Base-by-base conservation (phyloP, 2,888 invertebrate species). In the Scaptomyza cyrtandrae region DNA sequence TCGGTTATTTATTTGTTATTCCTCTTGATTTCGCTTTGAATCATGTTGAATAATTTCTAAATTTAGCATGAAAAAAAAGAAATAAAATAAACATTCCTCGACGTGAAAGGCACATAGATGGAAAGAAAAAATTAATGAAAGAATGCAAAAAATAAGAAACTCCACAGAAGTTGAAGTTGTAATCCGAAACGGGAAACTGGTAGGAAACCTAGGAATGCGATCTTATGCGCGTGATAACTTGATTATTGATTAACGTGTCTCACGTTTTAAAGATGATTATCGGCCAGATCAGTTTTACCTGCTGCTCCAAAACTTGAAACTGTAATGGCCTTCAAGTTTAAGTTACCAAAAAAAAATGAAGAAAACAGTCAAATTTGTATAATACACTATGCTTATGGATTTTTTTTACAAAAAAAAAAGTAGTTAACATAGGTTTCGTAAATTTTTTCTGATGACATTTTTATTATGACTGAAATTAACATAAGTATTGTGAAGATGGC, bases 1-100 rank as follows among this genome's bases (percentile, higher is more conserved):
- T 77, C 50, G 57, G 54, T 59, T 70, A 60, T 69, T 69, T 66
- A 35, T 69, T 63, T 54, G 49, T 53, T 62, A 50, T 37, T 63
- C 50, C 43, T 53, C 56, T 74, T 66, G 59, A 62, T 71, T 69
- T 63, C 63, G 69, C 66, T 65, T 68, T 57, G 69, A 48, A 76
- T 72, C 71, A 72, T 72, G 74, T 86, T 86, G 74, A 84, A 86
- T 86, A 85, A 85, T 85, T 85, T 86, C 84, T 85, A 85, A 86
- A 78, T 85, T 80, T 86, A 85, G 86, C 86, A 78, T 75, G 29
- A 59, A 70, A 10, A 29, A 7, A 6, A 31, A 14, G 10, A 24
- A 24, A 24, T 11, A 46, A 48, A 49, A 49, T 71, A 60, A 59
- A 69, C 53, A 83, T 83, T 83, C 78, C 68, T 58, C 63, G n/a